phyloP scores from a whole-genome alignment of 1,140 invertebrate genomes.

The Liolophura sinensis region DNA sequence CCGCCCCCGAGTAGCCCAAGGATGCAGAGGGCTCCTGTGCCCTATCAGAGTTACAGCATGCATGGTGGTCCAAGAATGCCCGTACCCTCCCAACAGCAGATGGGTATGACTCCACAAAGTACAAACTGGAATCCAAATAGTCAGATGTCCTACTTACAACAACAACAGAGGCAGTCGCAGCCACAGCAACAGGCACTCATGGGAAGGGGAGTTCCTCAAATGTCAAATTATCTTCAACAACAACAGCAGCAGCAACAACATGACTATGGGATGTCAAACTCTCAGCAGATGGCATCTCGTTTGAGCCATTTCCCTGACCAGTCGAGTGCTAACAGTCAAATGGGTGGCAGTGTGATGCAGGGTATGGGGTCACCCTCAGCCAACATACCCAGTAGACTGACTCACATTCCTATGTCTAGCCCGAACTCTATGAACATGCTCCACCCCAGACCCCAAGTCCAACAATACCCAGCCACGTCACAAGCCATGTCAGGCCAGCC shows the following conservation, averaged over 20 bases:
- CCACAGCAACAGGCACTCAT: conserved; percentile 57
- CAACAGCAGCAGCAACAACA: conserved; percentile 27
- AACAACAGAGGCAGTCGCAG: conserved; percentile 28
- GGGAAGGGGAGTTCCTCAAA: conserved; percentile 8
- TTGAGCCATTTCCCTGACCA: conserved; percentile 22
- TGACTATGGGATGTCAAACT: conserved; percentile 32
- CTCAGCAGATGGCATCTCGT: conserved; percentile 10
- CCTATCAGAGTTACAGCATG: conserved; percentile 19
- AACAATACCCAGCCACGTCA: conserved; percentile 12
- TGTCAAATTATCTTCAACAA: conserved; percentile 7
- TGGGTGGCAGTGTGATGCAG: conserved; percentile 23
- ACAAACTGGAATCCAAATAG: neutral
- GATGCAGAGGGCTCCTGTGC: neutral
- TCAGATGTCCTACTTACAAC: neutral
- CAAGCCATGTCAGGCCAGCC: conserved; percentile 8
- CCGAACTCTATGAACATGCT: conserved; percentile 18
- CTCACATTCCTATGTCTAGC: conserved; percentile 24
- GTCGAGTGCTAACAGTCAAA: conserved; percentile 8
- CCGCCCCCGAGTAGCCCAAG: conserved; percentile 13
- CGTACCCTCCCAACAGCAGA: conserved; percentile 10
- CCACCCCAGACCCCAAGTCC: conserved; percentile 8
- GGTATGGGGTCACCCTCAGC: conserved; percentile 20
- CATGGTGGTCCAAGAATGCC: conserved; percentile 11
- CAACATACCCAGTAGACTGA: conserved; percentile 12
- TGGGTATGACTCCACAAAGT: conserved; percentile 14